These are phyloP conservation scores for Polyommatus iphigenia DNA, from an alignment of 2,888 invertebrate genomes.

Conservation along the genomic window DNA sequence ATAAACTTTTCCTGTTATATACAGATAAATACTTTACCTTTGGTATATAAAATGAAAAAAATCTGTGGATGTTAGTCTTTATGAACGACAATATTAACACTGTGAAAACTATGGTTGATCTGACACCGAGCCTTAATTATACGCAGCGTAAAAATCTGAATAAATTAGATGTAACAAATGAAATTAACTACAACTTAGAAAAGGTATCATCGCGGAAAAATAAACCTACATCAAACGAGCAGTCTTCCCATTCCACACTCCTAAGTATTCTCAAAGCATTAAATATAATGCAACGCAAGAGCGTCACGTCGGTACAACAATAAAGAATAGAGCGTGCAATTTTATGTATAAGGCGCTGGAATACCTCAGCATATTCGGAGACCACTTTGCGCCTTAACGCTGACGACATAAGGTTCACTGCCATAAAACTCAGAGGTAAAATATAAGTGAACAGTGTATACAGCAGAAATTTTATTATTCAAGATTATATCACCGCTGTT, in stretches of 20 bases:
- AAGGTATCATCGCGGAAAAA: background rate
- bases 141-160: too few relatives aligned
- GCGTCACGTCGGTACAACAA: conserved; percentile 27
- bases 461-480: conserved; percentile 19
- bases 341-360: conserved; percentile 4
- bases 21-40: too few relatives aligned
- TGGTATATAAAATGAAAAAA: too few relatives aligned
- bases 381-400: background rate
- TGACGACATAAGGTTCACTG: background rate
- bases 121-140: too few relatives aligned
- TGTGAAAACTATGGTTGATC: too few relatives aligned
- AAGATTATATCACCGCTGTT: conserved; percentile 23
- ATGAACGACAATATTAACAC: too few relatives aligned
- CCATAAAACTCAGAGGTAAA: background rate
- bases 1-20: background rate
- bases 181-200: too few relatives aligned
- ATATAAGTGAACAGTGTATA: background rate
- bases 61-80: too few relatives aligned
- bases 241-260: background rate
- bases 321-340: conserved; percentile 16
- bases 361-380: conserved; percentile 15
- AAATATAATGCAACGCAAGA: conserved; percentile 17
- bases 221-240: background rate
- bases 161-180: too few relatives aligned
- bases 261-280: conserved; percentile 17